Conservation (phyloP, 1,140 invertebrate genomes). For the Scaptomyza pallida region DNA sequence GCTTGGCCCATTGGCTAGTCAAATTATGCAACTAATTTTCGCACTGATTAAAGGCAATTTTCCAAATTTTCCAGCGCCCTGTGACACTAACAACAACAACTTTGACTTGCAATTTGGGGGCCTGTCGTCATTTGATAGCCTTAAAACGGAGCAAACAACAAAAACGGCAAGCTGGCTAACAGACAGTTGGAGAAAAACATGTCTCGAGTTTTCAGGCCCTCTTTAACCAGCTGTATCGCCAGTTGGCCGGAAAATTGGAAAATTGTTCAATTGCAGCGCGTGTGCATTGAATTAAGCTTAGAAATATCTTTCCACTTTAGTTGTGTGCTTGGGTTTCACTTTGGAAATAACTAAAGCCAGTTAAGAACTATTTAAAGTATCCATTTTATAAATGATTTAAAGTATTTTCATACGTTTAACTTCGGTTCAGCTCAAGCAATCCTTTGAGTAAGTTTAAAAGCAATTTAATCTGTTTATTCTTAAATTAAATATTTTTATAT, state of each 20-base stretch:
- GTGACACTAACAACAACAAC: conserved; percentile 62
- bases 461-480: too few relatives aligned
- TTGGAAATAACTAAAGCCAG: conserved; percentile 7
- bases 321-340: conserved; percentile 33
- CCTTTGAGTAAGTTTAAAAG: too few relatives aligned
- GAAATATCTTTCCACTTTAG: conserved; percentile 56
- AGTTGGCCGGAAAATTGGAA: conserved; percentile 51
- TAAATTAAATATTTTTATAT: too few relatives aligned
- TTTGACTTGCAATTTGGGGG: conserved; percentile 63
- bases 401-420: too few relatives aligned
- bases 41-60: conserved; percentile 82
- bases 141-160: conserved; percentile 41
- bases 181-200: conserved; percentile 8
- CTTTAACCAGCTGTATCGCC: conserved; percentile 52
- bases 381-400: too few relatives aligned
- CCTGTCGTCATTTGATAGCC: conserved; percentile 74
- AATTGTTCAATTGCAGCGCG: conserved; percentile 62
- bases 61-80: conserved; percentile 70
- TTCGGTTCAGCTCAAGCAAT: too few relatives aligned
- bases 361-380: too few relatives aligned
- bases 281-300: conserved; percentile 68
- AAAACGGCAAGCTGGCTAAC: conserved; percentile 35
- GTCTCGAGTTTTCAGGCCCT: not conserved
- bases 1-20: conserved; percentile 30
- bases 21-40: conserved; percentile 77